Percentiles rank a stretch among this genome's conserved stretches.
phyloP scores from a whole-genome alignment of 1,140 invertebrate species.

The Drosophila insularis region DNA sequence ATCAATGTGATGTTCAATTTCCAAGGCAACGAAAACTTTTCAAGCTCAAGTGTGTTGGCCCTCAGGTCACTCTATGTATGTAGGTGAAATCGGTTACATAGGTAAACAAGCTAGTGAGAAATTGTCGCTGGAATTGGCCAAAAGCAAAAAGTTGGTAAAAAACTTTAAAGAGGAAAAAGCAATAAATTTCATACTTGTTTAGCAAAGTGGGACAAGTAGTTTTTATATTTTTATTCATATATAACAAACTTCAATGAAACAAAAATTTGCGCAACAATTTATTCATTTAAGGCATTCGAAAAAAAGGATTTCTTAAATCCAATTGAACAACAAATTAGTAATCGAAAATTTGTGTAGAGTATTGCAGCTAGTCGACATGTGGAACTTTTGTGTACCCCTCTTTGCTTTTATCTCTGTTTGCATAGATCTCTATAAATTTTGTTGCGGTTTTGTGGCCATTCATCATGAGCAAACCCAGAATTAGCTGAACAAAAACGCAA shows the following conservation, averaged over 20 bases:
- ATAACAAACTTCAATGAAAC: neutral
- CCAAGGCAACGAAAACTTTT: conserved; percentile 28
- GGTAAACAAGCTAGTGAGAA: neutral
- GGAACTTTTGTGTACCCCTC: neutral
- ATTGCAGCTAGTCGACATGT: neutral
- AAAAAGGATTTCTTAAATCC: too few species aligned
- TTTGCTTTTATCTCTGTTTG: neutral
- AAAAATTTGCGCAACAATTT: neutral
- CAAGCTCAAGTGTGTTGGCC: conserved; percentile 36
- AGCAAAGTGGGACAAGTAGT: neutral
- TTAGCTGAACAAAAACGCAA: conserved; percentile 46
- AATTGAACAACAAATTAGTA: too few species aligned
- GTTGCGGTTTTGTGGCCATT: conserved; percentile 49
- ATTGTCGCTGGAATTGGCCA: conserved; percentile 1
- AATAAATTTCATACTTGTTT: conserved; percentile 6
- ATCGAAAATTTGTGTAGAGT: too few species aligned
- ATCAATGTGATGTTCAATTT: neutral
- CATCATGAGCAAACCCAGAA: conserved; percentile 61
- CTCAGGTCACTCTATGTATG: neutral
- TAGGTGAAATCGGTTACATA: neutral
- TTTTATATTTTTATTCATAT: too few species aligned
- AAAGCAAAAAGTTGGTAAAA: conserved; percentile 1
- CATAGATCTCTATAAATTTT: conserved; percentile 40
- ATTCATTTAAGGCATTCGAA: neutral
- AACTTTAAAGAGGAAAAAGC: neutral